Percentiles rank a stretch among this genome's conserved stretches.
Evolutionary conservation across 2,113 vertebrate genomes (phyloP).

Genomic region (Verasper variegatus): DNA sequence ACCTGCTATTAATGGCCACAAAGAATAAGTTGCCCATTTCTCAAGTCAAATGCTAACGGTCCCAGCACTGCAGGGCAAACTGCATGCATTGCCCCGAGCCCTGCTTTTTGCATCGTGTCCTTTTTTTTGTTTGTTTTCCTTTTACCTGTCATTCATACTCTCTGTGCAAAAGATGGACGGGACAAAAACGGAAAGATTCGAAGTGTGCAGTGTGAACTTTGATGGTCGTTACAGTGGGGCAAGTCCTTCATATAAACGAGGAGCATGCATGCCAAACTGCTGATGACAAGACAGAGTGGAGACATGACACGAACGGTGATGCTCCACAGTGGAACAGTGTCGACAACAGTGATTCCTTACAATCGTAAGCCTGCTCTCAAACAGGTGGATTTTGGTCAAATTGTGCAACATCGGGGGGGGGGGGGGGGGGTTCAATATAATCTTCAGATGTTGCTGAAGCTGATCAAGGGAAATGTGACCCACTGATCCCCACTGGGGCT

Average conservation of each 20-base stretch:
- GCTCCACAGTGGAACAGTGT: conserved; percentile 28
- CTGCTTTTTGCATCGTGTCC: conserved; percentile 48
- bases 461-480: conserved; percentile 11
- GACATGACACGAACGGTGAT: conserved; percentile 22
- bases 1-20: conserved; percentile 60
- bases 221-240: conserved; percentile 38
- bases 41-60: conserved; percentile 51
- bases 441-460: conserved; percentile 1
- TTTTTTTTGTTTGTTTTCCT: conserved; percentile 22
- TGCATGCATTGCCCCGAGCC: conserved; percentile 75
- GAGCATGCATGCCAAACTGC: conserved; percentile 66
- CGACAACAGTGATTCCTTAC: conserved; percentile 25
- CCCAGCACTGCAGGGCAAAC: conserved; percentile 67
- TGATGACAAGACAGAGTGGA: conserved; percentile 20
- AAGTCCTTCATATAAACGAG: conserved; percentile 49
- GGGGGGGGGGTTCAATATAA: background rate
- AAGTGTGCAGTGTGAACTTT: conserved; percentile 8
- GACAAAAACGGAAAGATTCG: conserved; percentile 38
- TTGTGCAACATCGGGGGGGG: conserved; percentile 8
- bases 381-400: conserved; percentile 31
- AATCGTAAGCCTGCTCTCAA: conserved; percentile 8
- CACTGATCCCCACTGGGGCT: conserved; percentile 22
- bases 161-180: conserved; percentile 48
- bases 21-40: conserved; percentile 39
- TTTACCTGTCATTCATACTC: conserved; percentile 56